Percentiles rank a stretch among this genome's conserved stretches.
These are phyloP conservation scores for Acanthaster planci DNA, from an alignment of 35 echinoderm and acorn worm genomes.

Conservation along the genomic window DNA sequence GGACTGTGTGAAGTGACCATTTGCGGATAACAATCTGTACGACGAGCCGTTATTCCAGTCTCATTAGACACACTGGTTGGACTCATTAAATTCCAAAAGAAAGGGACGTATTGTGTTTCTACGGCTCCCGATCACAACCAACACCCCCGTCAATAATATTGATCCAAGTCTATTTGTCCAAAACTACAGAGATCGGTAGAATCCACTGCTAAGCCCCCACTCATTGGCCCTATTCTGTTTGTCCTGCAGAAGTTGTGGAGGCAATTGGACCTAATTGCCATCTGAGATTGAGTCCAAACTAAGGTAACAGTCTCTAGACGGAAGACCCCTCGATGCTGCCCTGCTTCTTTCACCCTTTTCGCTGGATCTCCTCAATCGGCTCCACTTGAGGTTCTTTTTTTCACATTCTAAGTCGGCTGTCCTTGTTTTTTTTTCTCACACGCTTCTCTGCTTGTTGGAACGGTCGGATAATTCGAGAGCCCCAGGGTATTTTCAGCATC, in stretches of 20 bases:
- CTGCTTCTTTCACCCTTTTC: background rate
- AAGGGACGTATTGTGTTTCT: no score
- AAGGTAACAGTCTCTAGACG: background rate
- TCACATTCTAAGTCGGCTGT: background rate
- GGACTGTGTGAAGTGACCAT: no score
- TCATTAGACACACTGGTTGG: no score
- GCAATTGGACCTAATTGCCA: conserved; percentile 5
- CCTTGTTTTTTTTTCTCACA: conserved; percentile 10
- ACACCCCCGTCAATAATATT: conserved; percentile 1
- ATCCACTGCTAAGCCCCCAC: background rate
- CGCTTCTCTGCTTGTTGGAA: background rate
- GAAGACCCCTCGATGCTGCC: background rate
- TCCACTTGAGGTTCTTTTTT: background rate
- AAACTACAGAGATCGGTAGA: background rate
- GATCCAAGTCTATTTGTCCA: background rate
- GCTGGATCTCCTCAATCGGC: no score
- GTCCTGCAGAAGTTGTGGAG: background rate
- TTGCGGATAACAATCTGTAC: no score
- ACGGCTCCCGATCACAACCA: no score
- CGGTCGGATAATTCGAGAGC: background rate
- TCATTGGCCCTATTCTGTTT: background rate
- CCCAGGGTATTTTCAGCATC: background rate
- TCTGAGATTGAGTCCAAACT: background rate
- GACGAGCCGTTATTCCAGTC: no score
- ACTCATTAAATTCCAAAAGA: no score